Conservation (phyloP, 2,113 vertebrate genomes). For the Jacana jacana region DNA sequence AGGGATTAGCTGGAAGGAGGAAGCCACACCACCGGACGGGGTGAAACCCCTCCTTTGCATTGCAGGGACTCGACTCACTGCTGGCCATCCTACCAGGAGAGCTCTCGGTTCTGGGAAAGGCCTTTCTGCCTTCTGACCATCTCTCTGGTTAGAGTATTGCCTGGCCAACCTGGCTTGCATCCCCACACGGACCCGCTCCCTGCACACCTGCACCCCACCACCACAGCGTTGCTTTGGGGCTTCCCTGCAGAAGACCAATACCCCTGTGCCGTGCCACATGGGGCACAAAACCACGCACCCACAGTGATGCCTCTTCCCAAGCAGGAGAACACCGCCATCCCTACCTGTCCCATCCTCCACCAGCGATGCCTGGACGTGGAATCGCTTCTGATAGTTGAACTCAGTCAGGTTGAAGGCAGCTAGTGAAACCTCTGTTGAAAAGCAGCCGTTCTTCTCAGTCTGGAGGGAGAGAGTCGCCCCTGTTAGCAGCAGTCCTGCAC, state of each 20-base stretch:
- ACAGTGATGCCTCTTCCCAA: background rate
- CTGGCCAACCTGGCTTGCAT: background rate
- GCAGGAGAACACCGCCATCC: background rate
- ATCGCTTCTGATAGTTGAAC: accelerated
- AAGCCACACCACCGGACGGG: background rate
- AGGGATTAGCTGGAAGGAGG: accelerated
- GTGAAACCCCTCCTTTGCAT: background rate
- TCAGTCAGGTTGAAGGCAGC: background rate
- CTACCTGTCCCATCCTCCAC: conserved; percentile 53
- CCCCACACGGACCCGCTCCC: no score
- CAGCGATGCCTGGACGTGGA: background rate
- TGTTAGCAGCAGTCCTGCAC: accelerated
- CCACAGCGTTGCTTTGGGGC: background rate
- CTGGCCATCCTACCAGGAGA: background rate
- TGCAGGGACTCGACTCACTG: accelerated
- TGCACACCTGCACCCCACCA: background rate
- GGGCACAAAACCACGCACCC: no score
- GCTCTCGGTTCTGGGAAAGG: background rate
- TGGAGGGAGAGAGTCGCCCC: background rate
- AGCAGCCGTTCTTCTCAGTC: conserved; percentile 9
- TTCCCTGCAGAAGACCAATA: background rate
- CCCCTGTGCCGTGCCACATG: accelerated
- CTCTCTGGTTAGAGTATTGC: background rate
- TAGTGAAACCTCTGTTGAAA: background rate
- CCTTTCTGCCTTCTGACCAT: accelerated